Conservation (phyloP, 2,113 vertebrate genomes). For the Pandion haliaetus region DNA sequence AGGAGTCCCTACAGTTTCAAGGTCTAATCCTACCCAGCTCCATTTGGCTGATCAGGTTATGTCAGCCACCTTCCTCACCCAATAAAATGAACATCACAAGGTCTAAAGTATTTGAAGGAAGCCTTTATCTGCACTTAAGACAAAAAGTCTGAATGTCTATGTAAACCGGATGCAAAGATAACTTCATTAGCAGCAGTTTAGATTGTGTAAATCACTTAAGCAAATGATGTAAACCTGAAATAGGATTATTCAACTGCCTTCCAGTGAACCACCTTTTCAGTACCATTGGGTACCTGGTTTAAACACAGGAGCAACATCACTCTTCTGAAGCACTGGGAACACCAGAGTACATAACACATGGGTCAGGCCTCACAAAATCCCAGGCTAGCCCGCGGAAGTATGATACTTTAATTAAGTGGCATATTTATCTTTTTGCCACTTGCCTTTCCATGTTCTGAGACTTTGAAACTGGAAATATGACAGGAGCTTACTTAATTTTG, state of each 20-base stretch:
- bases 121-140: not conserved
- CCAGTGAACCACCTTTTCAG: not conserved
- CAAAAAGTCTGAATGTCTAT: not conserved
- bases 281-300: not conserved
- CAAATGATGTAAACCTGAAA: not conserved
- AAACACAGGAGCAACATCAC: not conserved
- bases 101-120: not conserved
- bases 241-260: not conserved
- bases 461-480: not conserved
- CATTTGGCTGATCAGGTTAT: not conserved
- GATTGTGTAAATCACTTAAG: not conserved
- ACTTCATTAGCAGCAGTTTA: not conserved
- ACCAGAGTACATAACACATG: not conserved
- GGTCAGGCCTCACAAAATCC: not conserved
- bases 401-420: not conserved
- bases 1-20: not conserved
- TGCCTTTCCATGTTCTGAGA: not conserved
- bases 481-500: not conserved
- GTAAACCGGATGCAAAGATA: not conserved
- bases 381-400: not conserved
- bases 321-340: not conserved
- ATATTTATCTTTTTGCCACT: not conserved
- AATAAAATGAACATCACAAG: not conserved
- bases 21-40: not conserved
- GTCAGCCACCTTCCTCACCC: not conserved